phyloP scores from a whole-genome alignment of 2,797 vertebrate genomes.

The Pempheris klunzingeri region DNA sequence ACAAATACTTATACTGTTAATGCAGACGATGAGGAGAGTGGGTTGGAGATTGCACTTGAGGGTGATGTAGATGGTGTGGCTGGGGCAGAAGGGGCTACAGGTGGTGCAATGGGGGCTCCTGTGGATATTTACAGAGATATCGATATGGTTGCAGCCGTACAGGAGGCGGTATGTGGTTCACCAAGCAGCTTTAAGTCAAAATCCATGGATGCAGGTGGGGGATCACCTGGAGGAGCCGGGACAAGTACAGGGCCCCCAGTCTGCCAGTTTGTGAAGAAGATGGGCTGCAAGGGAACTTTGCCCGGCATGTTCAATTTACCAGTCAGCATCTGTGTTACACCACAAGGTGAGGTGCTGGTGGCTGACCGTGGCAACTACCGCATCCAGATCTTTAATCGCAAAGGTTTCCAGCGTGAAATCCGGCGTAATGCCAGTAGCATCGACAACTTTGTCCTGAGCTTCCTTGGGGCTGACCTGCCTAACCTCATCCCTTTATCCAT shows the following conservation, averaged over 20 bases:
- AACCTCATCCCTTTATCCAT: constrained; percentile 95
- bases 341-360: constrained; percentile 95
- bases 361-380: constrained; percentile 96
- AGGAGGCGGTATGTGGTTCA: constrained; percentile 84
- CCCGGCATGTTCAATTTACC: constrained; percentile 97
- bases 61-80: constrained; percentile 43
- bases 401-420: constrained; percentile 96
- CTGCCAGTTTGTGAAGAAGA: constrained; percentile 96
- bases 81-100: constrained; percentile 47
- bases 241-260: constrained; percentile 82
- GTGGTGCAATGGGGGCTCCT: constrained; percentile 59
- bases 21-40: constrained; percentile 85
- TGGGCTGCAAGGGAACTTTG: constrained; percentile 95
- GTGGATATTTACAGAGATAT: constrained; percentile 87
- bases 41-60: constrained; percentile 70
- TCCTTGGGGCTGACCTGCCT: constrained; percentile 94
- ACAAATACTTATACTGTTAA: constrained; percentile 90
- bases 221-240: constrained; percentile 60
- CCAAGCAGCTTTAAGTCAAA: constrained; percentile 88
- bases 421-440: constrained; percentile 96
- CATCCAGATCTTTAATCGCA: constrained; percentile 97
- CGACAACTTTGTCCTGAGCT: constrained; percentile 96
- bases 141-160: constrained; percentile 84
- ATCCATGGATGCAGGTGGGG: constrained; percentile 83
- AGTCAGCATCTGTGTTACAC: constrained; percentile 92